Evolutionary conservation across 2,797 vertebrate species (phyloP), one percentile per base, ranked within the genome.

Genomic region (Falco biarmicus): DNA sequence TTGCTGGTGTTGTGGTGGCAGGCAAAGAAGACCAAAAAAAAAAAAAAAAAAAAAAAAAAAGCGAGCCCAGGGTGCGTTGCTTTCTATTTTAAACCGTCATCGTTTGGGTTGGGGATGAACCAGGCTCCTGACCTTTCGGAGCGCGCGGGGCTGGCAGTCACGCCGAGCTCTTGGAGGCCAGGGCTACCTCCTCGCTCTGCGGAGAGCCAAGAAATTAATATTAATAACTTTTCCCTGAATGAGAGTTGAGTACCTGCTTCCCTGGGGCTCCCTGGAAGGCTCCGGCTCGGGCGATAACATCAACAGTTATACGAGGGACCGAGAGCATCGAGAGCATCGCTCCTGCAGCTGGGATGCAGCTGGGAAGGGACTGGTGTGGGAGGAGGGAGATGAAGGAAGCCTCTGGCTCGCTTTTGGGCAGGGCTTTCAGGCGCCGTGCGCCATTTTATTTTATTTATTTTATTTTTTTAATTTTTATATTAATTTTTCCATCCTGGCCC

Each of bases 201-300:
- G 19, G 25, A 25, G 69, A 92, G 89, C 91, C 95, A 92, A 86
- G 73, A 71, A 92, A 93, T 96, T 16, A 70, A 88, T 90, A 88
- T 93, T 91, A 91, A 91, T 88, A 66, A 79, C 51, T 82, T 70
- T 61, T 37, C 43, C 84, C 75, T 77, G 68, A 63, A 83, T 74
- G 84, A 69, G 89, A 82, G 34, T 16, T 29, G 81, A 78, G 79
- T 85, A 93, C 95, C 95, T 95, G 92, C 92, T 80, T 87, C 90
- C 87, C 83, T 32, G 51, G 75, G 90, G 90, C 90, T 93, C 85
- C 88, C 79, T 57, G 92, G 85, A 87, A 94, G 51, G 87, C 93
- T 94, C 82, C 0, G 5, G 59, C 94, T 90, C 4, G 3, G 83
- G 70, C 1, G 41, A 51, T 74, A 92, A 81, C 87, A 70, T 83